Conservation (phyloP, 2,113 vertebrate species). For the Pristiophorus japonicus region DNA sequence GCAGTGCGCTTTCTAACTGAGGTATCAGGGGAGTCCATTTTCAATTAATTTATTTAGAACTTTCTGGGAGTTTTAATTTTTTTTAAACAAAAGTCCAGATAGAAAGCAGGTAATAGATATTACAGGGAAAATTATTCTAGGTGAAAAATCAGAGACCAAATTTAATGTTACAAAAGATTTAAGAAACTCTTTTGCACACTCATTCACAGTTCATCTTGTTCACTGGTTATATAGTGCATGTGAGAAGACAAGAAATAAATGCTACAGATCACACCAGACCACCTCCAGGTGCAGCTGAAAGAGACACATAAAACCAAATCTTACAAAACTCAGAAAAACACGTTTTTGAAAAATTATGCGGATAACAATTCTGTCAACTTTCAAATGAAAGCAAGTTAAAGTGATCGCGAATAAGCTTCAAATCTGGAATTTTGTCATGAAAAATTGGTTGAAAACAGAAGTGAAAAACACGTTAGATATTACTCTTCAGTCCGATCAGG, state of each 20-base stretch:
- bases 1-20: not conserved
- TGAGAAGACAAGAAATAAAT: slow-evolving; percentile 17
- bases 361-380: not conserved
- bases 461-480: not conserved
- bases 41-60: slow-evolving; percentile 14
- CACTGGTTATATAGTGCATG: not conserved
- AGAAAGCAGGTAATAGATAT: not conserved
- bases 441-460: not conserved
- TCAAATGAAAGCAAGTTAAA: not conserved
- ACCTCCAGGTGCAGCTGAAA: slow-evolving; percentile 21
- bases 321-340: not conserved
- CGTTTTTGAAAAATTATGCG: not conserved
- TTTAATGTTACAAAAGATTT: not conserved
- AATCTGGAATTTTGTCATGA: not conserved
- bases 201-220: slow-evolving; percentile 15
- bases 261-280: slow-evolving; percentile 10
- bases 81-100: not conserved
- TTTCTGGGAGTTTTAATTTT: not conserved
- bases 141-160: slow-evolving; percentile 31
- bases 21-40: not conserved
- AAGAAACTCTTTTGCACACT: slow-evolving; percentile 23
- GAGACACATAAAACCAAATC: slow-evolving; percentile 2
- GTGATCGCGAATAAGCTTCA: not conserved
- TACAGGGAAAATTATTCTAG: not conserved
- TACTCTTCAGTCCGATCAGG: not conserved